Evolutionary conservation across 2,888 invertebrate genomes (phyloP), one percentile per base, ranked within the genome.

Genomic region (Brachyopa scutellaris): DNA sequence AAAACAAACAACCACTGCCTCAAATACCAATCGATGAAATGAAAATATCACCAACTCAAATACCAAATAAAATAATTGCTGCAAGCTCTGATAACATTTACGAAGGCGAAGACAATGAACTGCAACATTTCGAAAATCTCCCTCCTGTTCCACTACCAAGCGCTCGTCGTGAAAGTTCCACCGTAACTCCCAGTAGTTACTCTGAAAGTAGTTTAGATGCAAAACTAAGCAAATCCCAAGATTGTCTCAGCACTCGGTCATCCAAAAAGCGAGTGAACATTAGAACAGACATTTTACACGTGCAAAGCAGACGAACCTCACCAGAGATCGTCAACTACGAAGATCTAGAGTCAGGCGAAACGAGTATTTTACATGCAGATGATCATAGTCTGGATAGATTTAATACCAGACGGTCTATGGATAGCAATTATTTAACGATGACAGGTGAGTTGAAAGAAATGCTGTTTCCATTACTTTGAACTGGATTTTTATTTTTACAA

Each of bases 261-360:
- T 93, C 89, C 0, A 93, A 93, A 90, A 94, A 93, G 86, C 91
- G 93, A 82, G 93, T 94, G 0, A 94, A 93, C 84, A 93, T 94
- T 87, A 91, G 92, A n/a, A 91, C 93, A 11, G 92, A 93, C 49
- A 88, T 87, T 57, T 85, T 88, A 1, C 88, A 89, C 69, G 84
- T 87, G 38, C 85, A 88, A 42, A 85, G 90, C 47, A 92, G 92
- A 15, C 88, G 89, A 33, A 87, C 87, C 59, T 88, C 90, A 2
- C 88, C 88, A 5, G 88, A 89, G 17, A 87, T 88, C 13, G 86
- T 86, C 29, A 88, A 89, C 82, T 90, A 89, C 76, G 90, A 90
- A 84, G 90, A 90, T 77, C 64, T 90, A 11, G 90, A 90, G 73
- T 90, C 90, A 2, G 90, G 89, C 0, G 90, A 90, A 69, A 90